Evolutionary conservation across 2,888 invertebrate genomes (phyloP), one percentile per base, ranked within the genome.

Genomic region (Noctua janthina): DNA sequence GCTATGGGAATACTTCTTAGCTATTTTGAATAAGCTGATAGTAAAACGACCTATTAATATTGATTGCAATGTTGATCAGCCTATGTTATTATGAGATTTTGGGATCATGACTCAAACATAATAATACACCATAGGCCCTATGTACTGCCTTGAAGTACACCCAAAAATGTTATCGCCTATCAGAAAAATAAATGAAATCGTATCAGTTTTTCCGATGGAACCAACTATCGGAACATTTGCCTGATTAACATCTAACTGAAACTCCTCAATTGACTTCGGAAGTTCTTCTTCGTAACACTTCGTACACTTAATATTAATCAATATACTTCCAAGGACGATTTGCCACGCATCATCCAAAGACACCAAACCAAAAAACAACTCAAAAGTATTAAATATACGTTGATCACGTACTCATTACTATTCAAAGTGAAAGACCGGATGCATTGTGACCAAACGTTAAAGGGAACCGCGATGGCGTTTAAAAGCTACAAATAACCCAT

Each of bases 401-500:
- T 84, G 79, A 88, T 90, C 93, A 93, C 93, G 93, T 92, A 83
- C 88, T 85, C 90, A 91, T 92, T 93, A 89, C 90, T 93, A 94
- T 94, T 93, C 93, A 82, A 86, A 88, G 88, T 91, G 91, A 92
- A 94, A 91, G 87, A 92, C 92, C 93, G 94, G 94, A 95, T 92
- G 92, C 92, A 88, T 91, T 90, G 86, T 91, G 88, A 90, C 87
- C 86, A 92, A 92, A 91, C 84, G 91, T 91, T 92, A 91, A 90
- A 91, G 81, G 88, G 82, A 85, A 83, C 90, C 90, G 88, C 92
- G 91, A 92, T 87, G 90, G 87, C 91, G 91, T 93, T 92, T 90
- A 93, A 93, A 91, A 90, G 89, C 86, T 90, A 94, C 94, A 93
- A 94, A 94, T 94, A 92, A 91, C 89, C 93, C 90, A 93, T 93